Evolutionary conservation across 2,797 vertebrate species (phyloP).

Genomic region (Nyctibius grandis): DNA sequence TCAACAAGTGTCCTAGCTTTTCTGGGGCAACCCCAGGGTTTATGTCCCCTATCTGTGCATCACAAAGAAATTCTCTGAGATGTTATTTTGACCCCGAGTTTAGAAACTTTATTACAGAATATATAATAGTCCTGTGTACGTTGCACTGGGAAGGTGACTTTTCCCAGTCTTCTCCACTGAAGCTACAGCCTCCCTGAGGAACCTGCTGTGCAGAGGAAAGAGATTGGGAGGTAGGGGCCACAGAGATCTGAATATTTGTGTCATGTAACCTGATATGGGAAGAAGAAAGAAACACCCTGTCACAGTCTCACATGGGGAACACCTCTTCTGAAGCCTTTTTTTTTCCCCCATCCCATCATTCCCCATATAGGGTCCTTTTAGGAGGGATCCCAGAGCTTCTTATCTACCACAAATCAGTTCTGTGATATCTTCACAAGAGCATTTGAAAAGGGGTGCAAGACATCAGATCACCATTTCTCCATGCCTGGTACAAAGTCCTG

Average conservation of each 20-base stretch:
- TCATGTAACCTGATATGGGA: neutral
- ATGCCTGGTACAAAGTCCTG: neutral
- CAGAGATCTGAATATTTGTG: neutral
- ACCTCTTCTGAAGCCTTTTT: neutral
- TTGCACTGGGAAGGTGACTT: neutral
- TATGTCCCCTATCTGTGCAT: neutral
- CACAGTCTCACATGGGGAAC: neutral
- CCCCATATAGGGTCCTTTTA: neutral
- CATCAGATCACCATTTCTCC: neutral
- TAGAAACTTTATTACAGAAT: neutral
- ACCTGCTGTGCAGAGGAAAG: neutral
- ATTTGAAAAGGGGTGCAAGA: neutral
- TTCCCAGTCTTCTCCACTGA: neutral
- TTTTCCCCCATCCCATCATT: neutral
- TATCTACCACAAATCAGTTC: neutral
- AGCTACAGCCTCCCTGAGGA: neutral
- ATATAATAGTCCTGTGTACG: rapidly evolving
- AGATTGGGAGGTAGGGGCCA: neutral
- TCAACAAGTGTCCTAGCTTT: neutral
- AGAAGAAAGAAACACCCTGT: neutral
- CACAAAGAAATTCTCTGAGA: neutral
- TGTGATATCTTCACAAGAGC: neutral
- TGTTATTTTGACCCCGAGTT: neutral
- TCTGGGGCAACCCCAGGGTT: neutral
- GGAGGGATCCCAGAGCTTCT: neutral